Percentiles rank a stretch among this genome's conserved stretches.
Conservation (phyloP, 1,140 invertebrate genomes). For the Trypoxylus dichotomus region DNA sequence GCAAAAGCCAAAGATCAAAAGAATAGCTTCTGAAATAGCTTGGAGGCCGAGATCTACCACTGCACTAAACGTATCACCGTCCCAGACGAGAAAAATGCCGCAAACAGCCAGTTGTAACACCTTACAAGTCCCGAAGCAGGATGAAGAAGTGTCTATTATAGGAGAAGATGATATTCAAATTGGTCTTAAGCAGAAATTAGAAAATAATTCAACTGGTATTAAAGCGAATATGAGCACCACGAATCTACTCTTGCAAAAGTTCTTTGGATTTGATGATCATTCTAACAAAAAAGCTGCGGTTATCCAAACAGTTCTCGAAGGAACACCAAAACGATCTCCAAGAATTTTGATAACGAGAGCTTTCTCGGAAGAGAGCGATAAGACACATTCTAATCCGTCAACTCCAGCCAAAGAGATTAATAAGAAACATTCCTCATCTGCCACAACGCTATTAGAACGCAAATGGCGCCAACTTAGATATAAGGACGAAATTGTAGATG, state of each 20-base stretch:
- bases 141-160: slow-evolving; percentile 41
- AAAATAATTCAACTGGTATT: slow-evolving; percentile 46
- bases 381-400: slow-evolving; percentile 53
- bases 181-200: slow-evolving; percentile 40
- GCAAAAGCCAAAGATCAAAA: slow-evolving; percentile 52
- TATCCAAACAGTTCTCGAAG: slow-evolving; percentile 48
- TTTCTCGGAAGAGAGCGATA: slow-evolving; percentile 69
- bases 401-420: slow-evolving; percentile 54
- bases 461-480: slow-evolving; percentile 50
- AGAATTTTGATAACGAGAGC: slow-evolving; percentile 71
- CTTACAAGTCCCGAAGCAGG: slow-evolving; percentile 56
- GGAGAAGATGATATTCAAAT: slow-evolving; percentile 52
- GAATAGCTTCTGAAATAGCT: slow-evolving; percentile 54
- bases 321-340: slow-evolving; percentile 61
- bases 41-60: slow-evolving; percentile 50
- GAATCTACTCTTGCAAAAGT: slow-evolving; percentile 59
- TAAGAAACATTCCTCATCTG: slow-evolving; percentile 60
- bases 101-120: slow-evolving; percentile 47
- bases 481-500: slow-evolving; percentile 48
- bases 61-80: slow-evolving; percentile 42
- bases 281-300: slow-evolving; percentile 42
- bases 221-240: slow-evolving; percentile 54
- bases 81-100: slow-evolving; percentile 34
- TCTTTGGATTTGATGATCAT: slow-evolving; percentile 53
- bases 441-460: slow-evolving; percentile 58